Percentiles rank a stretch among this genome's conserved stretches.
These are phyloP conservation scores for Megalops atlanticus DNA, from an alignment of 2,113 vertebrate species.

Conservation along the genomic window DNA sequence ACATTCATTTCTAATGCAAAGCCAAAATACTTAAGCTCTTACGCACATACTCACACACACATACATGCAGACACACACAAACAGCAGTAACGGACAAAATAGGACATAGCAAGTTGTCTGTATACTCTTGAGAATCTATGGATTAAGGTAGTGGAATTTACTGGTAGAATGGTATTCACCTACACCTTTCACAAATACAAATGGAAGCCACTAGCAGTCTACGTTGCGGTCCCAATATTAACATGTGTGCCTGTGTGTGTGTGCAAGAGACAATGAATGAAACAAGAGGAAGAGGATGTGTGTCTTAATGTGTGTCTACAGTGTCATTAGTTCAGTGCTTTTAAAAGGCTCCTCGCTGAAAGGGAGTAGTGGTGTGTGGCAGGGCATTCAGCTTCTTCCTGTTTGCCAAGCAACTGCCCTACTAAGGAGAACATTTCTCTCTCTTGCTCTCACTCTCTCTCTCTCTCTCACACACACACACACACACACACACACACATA, in stretches of 20 bases:
- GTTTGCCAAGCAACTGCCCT: slow-evolving; percentile 59
- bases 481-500: background rate
- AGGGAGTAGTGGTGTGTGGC: slow-evolving; percentile 66
- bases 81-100: background rate
- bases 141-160: background rate
- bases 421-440: too few relatives aligned
- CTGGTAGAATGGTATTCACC: background rate
- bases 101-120: background rate
- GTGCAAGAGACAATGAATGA: too few relatives aligned
- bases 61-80: too few relatives aligned
- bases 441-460: slow-evolving; percentile 39
- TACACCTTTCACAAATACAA: too few relatives aligned
- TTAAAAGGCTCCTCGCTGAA: slow-evolving; percentile 53
- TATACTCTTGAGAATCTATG: too few relatives aligned
- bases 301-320: background rate
- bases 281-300: background rate
- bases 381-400: slow-evolving; percentile 59
- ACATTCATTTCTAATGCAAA: too few relatives aligned
- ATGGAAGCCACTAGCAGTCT: background rate
- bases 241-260: background rate
- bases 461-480: background rate
- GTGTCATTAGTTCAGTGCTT: slow-evolving; percentile 40
- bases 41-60: too few relatives aligned
- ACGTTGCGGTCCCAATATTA: background rate
- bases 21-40: too few relatives aligned